Conservation (phyloP, 2,797 vertebrate species). For the Characodon lateralis region DNA sequence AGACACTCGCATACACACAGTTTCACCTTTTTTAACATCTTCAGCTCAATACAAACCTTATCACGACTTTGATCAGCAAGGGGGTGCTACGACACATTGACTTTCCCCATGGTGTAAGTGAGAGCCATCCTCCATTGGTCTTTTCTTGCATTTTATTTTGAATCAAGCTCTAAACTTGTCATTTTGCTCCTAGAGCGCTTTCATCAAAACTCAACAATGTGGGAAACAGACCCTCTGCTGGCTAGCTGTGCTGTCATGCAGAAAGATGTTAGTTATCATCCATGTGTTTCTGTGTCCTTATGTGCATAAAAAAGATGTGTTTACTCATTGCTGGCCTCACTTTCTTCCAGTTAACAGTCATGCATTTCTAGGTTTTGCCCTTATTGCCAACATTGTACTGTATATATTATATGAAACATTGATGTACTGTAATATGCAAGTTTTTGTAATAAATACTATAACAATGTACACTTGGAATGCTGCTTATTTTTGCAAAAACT, state of each 20-base stretch:
- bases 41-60: constrained; percentile 46
- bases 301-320: constrained; percentile 40
- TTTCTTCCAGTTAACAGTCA: constrained; percentile 44
- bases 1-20: constrained; percentile 29
- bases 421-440: constrained; percentile 71
- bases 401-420: constrained; percentile 62
- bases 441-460: constrained; percentile 72
- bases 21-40: constrained; percentile 17
- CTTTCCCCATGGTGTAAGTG: constrained; percentile 51
- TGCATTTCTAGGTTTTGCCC: constrained; percentile 59
- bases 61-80: constrained; percentile 65
- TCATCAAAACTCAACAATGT: constrained; percentile 53
- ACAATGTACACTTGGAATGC: constrained; percentile 1
- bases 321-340: constrained; percentile 59
- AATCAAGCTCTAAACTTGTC: constrained; percentile 57
- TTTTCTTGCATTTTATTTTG: constrained; percentile 71
- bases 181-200: constrained; percentile 58
- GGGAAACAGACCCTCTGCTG: constrained; percentile 50
- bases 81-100: constrained; percentile 71
- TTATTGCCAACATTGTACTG: constrained; percentile 58
- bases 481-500: neutral
- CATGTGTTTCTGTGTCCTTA: constrained; percentile 36
- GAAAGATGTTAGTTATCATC: constrained; percentile 37
- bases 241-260: constrained; percentile 52
- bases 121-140: constrained; percentile 48